Conservation (phyloP, 2,113 vertebrate genomes). For the Nesogale talazaci region DNA sequence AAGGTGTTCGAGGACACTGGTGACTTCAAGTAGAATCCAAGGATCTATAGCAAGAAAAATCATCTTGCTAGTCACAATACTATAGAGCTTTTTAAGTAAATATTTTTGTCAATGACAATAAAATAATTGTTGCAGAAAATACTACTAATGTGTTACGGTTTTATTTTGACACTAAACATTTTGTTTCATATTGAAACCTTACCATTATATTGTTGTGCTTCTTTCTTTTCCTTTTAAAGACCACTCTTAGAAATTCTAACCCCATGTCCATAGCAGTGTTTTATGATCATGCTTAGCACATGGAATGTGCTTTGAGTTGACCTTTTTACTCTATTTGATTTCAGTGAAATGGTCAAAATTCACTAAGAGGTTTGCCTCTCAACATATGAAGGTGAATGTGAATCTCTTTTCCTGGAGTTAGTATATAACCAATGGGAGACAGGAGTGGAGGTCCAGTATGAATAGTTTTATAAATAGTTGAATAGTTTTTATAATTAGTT, state of each 20-base stretch:
- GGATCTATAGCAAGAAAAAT: background rate
- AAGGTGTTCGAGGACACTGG: background rate
- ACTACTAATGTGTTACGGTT: too few species aligned
- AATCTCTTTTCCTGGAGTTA: background rate
- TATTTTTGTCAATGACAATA: background rate
- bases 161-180: too few species aligned
- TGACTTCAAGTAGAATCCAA: background rate
- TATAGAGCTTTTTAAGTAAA: background rate
- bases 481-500: background rate
- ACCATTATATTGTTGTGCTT: background rate
- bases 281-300: background rate
- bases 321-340: slow-evolving; percentile 17
- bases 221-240: background rate
- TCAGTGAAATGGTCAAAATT: slow-evolving; percentile 27
- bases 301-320: background rate
- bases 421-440: background rate
- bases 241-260: background rate
- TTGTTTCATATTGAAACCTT: background rate
- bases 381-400: background rate
- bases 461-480: too few species aligned
- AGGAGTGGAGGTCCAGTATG: background rate
- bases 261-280: background rate
- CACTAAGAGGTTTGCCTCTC: background rate
- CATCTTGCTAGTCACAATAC: background rate
- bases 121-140: background rate